Evolutionary conservation across 2,888 invertebrate species (phyloP).

Genomic region (Drosophila mulleri): DNA sequence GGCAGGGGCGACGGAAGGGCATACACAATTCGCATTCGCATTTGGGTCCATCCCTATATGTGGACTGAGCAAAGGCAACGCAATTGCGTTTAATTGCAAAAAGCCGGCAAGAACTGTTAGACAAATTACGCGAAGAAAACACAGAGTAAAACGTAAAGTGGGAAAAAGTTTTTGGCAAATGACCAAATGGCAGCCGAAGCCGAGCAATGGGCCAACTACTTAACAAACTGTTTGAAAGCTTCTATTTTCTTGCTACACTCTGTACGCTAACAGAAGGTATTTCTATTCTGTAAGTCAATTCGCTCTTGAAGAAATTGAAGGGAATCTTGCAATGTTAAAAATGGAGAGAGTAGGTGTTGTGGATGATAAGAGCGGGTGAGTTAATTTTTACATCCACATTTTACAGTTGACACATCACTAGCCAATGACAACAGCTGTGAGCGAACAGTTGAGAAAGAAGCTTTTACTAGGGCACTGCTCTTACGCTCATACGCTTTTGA

Average conservation of each 20-base stretch:
- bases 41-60: slow-evolving; percentile 16
- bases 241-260: slow-evolving; percentile 5
- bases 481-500: not conserved
- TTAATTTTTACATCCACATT: not conserved
- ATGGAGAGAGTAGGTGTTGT: not conserved
- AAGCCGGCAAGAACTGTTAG: slow-evolving; percentile 56
- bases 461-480: not conserved
- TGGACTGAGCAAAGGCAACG: slow-evolving; percentile 50
- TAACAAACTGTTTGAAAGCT: slow-evolving; percentile 52
- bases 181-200: slow-evolving; percentile 56
- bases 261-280: not conserved
- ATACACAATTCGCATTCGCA: slow-evolving; percentile 14
- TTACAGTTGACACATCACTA: not conserved
- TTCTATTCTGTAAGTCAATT: not conserved
- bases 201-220: slow-evolving; percentile 40
- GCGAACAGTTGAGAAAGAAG: not conserved
- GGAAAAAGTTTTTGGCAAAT: slow-evolving; percentile 72
- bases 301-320: not conserved
- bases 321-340: not conserved
- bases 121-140: slow-evolving; percentile 65
- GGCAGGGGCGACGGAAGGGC: not conserved
- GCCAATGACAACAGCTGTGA: not conserved
- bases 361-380: not conserved
- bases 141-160: slow-evolving; percentile 35
- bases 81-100: slow-evolving; percentile 83